A percentile compares a stretch with the other conserved stretches of the same genome.
Conservation (phyloP, 1,140 invertebrate genomes). For the Bombus terrestris region DNA sequence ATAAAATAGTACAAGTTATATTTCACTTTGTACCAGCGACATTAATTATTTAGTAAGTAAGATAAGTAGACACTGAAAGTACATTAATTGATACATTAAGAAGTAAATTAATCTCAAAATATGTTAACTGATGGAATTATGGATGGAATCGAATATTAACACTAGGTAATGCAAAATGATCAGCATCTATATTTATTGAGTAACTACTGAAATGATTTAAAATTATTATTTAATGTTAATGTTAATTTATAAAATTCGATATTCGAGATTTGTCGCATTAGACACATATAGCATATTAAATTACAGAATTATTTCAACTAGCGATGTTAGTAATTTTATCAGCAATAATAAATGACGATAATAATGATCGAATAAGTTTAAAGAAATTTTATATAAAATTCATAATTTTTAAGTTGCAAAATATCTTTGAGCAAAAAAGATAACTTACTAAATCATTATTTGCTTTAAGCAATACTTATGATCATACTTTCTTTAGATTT, state of each 20-base stretch:
- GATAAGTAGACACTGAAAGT: background rate
- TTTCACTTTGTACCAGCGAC: accelerated
- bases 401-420: background rate
- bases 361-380: background rate
- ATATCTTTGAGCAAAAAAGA: background rate
- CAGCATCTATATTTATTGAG: too few species aligned
- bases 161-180: too few species aligned
- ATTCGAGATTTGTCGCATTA: too few species aligned
- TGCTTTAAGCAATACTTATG: background rate
- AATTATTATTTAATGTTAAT: too few species aligned
- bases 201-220: background rate
- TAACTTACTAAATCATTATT: background rate
- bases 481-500: background rate
- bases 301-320: background rate
- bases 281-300: background rate
- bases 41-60: background rate
- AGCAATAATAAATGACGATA: background rate
- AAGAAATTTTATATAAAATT: background rate
- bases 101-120: too few species aligned
- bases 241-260: background rate
- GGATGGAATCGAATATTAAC: background rate
- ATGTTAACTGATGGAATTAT: too few species aligned
- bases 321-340: background rate
- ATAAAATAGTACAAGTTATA: background rate
- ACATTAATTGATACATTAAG: too few species aligned